Evolutionary conservation across 2,797 vertebrate species (phyloP).

Genomic region (Onychomys leucogaster): DNA sequence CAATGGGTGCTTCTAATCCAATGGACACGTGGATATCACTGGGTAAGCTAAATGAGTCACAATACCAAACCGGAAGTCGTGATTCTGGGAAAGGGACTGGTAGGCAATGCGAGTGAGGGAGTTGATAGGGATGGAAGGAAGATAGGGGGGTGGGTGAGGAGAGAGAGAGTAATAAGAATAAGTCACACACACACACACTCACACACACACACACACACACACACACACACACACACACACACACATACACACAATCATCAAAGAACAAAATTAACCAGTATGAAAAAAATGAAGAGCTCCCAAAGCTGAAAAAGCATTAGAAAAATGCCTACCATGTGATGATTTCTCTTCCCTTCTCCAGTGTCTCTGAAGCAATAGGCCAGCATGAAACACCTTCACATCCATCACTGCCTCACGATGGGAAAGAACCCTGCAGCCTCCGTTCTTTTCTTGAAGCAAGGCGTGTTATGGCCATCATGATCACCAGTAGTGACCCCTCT

Average conservation of each 20-base stretch:
- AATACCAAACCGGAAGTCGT: neutral
- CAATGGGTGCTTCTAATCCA: neutral
- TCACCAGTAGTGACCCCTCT: conserved; percentile 58
- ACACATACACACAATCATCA: neutral
- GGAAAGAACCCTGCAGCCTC: neutral
- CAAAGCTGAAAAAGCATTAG: neutral
- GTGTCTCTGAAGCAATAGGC: conserved; percentile 17
- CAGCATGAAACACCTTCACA: neutral
- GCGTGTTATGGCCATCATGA: conserved; percentile 62
- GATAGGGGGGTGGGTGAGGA: neutral
- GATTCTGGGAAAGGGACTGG: neutral
- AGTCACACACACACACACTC: neutral
- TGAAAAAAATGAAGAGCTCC: neutral
- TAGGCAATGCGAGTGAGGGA: neutral
- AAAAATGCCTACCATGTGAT: neutral
- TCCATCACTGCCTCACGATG: neutral
- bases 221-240: neutral
- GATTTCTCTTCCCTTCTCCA: neutral
- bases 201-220: neutral
- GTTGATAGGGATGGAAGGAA: neutral
- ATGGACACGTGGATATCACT: neutral
- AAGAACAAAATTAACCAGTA: neutral
- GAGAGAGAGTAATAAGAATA: neutral
- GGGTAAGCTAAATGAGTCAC: neutral
- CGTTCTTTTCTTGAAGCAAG: conserved; percentile 59